phyloP scores from a whole-genome alignment of 2,888 invertebrate species.

The Dynastes hyllus region DNA sequence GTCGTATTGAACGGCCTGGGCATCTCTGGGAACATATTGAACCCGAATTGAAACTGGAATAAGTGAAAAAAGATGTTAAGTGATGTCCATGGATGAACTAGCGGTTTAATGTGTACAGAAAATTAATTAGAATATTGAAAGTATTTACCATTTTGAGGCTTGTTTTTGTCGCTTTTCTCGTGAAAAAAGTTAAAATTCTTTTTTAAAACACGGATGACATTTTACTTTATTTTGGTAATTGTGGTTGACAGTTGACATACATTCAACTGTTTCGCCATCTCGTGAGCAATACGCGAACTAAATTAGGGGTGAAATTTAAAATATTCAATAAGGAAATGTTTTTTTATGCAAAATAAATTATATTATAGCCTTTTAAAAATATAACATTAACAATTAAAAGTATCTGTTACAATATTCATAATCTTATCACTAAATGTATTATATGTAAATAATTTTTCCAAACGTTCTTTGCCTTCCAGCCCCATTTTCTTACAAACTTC shows the following conservation, averaged over 20 bases:
- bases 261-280: not conserved
- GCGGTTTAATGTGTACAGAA: not conserved
- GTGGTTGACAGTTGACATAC: not conserved
- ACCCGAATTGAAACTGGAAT: constrained; percentile 84
- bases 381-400: constrained; percentile 30
- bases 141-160: constrained; percentile 10
- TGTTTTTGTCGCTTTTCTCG: not conserved
- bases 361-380: constrained; percentile 20
- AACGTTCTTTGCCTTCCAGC: constrained; percentile 81
- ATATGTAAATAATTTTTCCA: constrained; percentile 88
- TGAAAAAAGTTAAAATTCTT: not conserved
- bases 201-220: constrained; percentile 3
- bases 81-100: not conserved
- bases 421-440: constrained; percentile 77
- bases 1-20: constrained; percentile 87
- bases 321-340: not conserved
- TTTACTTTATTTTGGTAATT: not conserved
- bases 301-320: not conserved
- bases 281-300: not conserved
- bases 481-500: constrained; percentile 81
- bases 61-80: not conserved
- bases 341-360: constrained; percentile 22
- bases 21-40: constrained; percentile 91
- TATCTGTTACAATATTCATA: constrained; percentile 54
- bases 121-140: not conserved